These are phyloP conservation scores for Martes flavigula DNA, from an alignment of 2,797 vertebrate genomes.

Conservation along the genomic window DNA sequence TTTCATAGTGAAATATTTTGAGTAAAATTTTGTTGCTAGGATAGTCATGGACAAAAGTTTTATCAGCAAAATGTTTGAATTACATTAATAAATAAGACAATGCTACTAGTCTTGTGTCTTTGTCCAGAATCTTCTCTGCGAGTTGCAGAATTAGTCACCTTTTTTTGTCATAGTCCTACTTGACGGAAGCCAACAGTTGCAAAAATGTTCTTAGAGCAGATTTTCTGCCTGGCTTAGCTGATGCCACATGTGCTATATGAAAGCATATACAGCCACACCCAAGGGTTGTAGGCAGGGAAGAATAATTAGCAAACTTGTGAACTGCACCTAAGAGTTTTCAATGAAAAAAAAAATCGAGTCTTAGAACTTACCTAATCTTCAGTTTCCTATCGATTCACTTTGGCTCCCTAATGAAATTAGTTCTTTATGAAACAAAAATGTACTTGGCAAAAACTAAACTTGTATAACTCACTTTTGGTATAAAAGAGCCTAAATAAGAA, in stretches of 20 bases:
- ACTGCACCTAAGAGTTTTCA: background rate
- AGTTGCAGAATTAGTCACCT: background rate
- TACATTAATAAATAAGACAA: conserved; percentile 83
- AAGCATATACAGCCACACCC: background rate
- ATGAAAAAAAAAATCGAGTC: background rate
- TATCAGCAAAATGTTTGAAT: conserved; percentile 85
- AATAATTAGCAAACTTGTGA: conserved; percentile 12
- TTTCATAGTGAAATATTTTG: conserved; percentile 82
- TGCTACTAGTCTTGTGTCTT: conserved; percentile 56
- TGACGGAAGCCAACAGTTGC: background rate
- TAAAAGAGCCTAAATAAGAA: background rate
- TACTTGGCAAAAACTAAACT: conserved; percentile 45
- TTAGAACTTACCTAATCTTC: background rate
- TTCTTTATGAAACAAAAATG: conserved; percentile 27
- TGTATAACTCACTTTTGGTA: background rate
- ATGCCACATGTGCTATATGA: background rate
- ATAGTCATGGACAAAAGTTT: conserved; percentile 78
- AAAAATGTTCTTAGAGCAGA: background rate
- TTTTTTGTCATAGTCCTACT: background rate
- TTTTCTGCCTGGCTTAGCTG: background rate
- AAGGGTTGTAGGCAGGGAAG: background rate
- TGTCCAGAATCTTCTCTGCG: conserved; percentile 37
- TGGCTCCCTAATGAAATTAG: conserved; percentile 28
- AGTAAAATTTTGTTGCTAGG: conserved; percentile 78
- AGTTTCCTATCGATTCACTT: background rate